Percentiles rank a stretch among this genome's conserved stretches.
Evolutionary conservation across 2,113 vertebrate species (phyloP).

Genomic region (Lamprotornis superbus): DNA sequence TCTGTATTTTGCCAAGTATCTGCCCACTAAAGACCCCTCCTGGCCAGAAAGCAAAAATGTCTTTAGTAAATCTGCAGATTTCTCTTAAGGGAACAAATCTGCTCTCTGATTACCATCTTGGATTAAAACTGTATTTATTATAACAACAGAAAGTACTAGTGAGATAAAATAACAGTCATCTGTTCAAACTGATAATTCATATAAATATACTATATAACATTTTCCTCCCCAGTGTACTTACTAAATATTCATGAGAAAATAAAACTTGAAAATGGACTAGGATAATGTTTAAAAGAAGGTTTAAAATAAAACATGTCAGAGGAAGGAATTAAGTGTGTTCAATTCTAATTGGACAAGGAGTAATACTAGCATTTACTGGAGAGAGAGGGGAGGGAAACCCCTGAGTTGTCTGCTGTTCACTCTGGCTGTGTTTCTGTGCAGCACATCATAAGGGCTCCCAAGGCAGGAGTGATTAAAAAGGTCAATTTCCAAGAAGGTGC

Average conservation of each 20-base stretch:
- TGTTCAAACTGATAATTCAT: neutral
- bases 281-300: neutral
- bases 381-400: neutral
- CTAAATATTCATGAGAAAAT: neutral
- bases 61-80: neutral
- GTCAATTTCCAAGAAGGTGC: conserved; percentile 89
- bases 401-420: neutral
- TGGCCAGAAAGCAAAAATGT: neutral
- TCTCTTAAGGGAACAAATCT: neutral
- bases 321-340: neutral
- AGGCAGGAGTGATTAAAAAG: conserved; percentile 86
- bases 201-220: neutral
- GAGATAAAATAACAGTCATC: neutral
- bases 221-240: neutral
- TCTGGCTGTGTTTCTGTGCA: conserved; percentile 61
- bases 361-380: neutral
- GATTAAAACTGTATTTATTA: neutral
- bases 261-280: neutral
- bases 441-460: conserved; percentile 91
- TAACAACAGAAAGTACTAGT: neutral
- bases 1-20: neutral
- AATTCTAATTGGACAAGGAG: neutral
- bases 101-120: neutral
- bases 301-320: neutral
- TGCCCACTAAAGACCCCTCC: neutral